Conservation (phyloP, 2,797 vertebrate genomes). For the Falco berigora region DNA sequence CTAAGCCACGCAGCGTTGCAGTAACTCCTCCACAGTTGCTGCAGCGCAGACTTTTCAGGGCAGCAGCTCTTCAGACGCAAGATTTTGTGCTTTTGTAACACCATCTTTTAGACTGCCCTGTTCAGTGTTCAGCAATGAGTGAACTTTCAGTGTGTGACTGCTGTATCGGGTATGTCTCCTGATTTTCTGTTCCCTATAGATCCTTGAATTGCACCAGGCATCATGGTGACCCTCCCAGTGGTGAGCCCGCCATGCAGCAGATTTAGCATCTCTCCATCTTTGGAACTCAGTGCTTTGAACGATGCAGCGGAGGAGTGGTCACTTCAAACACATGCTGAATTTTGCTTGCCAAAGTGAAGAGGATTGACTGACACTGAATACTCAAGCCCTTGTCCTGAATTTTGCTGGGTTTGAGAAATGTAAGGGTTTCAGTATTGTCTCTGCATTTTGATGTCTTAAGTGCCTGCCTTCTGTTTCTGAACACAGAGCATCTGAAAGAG, state of each 20-base stretch:
- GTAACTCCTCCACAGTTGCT: not conserved
- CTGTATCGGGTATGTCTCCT: not conserved
- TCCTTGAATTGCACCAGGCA: rapidly evolving
- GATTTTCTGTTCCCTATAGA: not conserved
- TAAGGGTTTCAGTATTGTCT: not conserved
- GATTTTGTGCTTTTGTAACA: not conserved
- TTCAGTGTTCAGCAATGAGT: rapidly evolving
- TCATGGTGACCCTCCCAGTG: not conserved
- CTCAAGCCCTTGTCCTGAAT: not conserved
- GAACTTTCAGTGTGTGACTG: not conserved
- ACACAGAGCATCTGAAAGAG: not conserved
- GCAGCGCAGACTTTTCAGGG: no score
- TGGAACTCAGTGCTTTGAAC: not conserved
- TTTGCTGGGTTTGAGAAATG: not conserved
- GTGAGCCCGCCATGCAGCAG: not conserved
- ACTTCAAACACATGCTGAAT: not conserved
- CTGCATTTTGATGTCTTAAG: not conserved
- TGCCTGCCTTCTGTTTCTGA: not conserved
- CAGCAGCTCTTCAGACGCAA: not conserved
- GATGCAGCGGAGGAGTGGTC: not conserved
- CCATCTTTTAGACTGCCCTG: not conserved
- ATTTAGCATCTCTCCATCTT: not conserved
- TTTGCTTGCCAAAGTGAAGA: not conserved
- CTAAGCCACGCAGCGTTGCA: not conserved
- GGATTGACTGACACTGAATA: not conserved